These are phyloP conservation scores for Chaenodraco wilsoni DNA, from an alignment of 2,797 vertebrate species.

Conservation along the genomic window DNA sequence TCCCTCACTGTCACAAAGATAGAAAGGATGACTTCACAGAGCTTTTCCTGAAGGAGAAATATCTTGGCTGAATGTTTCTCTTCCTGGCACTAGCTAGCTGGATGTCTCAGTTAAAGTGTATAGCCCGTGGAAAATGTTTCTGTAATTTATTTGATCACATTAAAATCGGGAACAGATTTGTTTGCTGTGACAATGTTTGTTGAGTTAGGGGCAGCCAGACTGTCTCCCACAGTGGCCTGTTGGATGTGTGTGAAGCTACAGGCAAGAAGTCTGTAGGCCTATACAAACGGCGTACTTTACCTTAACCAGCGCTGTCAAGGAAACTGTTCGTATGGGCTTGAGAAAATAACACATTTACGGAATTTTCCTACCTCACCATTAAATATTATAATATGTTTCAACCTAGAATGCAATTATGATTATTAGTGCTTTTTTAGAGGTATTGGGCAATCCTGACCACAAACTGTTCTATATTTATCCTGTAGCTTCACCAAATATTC, in stretches of 20 bases:
- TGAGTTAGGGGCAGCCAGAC: conserved; percentile 77
- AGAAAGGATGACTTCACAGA: conserved; percentile 76
- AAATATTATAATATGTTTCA: conserved; percentile 61
- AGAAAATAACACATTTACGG: conserved; percentile 61
- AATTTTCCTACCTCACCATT: conserved; percentile 68
- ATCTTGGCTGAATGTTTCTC: conserved; percentile 66
- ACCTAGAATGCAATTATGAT: conserved; percentile 62
- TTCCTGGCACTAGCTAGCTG: conserved; percentile 65
- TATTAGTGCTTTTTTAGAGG: conserved; percentile 58
- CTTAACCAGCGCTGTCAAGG: conserved; percentile 61
- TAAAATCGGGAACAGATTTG: conserved; percentile 80
- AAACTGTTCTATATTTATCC: conserved; percentile 57
- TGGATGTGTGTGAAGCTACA: conserved; percentile 73
- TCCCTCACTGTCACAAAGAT: conserved; percentile 67
- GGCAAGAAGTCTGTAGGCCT: conserved; percentile 72
- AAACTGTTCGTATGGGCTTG: conserved; percentile 57
- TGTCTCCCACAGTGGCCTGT: conserved; percentile 75
- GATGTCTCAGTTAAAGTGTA: conserved; percentile 73
- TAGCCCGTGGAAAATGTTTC: conserved; percentile 73
- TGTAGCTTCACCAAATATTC: conserved; percentile 47
- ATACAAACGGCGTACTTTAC: conserved; percentile 69
- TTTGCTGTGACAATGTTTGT: conserved; percentile 84
- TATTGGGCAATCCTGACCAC: conserved; percentile 49
- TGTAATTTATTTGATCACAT: conserved; percentile 81
- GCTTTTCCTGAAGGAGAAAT: conserved; percentile 77